Evolutionary conservation across 2,888 invertebrate species (phyloP).

Genomic region (Vesta saturnalis): DNA sequence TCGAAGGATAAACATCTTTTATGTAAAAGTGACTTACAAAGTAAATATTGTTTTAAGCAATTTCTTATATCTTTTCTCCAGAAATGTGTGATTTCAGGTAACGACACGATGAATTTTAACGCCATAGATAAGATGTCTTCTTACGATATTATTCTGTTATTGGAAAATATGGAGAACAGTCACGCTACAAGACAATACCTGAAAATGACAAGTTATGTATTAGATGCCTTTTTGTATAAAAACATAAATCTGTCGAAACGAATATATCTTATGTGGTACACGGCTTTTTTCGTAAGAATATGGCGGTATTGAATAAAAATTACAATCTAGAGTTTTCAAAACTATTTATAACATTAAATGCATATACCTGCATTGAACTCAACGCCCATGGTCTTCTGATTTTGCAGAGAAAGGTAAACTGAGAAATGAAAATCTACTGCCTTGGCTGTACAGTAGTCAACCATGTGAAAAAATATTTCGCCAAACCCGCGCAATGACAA

Average conservation of each 20-base stretch:
- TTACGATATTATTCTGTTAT: slow-evolving; percentile 1
- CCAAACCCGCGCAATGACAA: not conserved
- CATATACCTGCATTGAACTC: slow-evolving; percentile 33
- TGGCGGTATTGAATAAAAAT: slow-evolving; percentile 27
- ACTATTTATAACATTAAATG: slow-evolving; percentile 23
- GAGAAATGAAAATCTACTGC: not conserved
- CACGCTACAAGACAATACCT: not conserved
- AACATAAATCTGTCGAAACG: not conserved
- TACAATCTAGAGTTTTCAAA: slow-evolving; percentile 9
- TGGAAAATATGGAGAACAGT: not conserved
- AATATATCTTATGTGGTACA: slow-evolving; percentile 21
- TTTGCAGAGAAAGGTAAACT: slow-evolving; percentile 10
- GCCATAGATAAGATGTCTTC: slow-evolving; percentile 18
- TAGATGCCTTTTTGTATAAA: slow-evolving; percentile 9
- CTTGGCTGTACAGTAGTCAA: not conserved
- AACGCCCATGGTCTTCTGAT: slow-evolving; percentile 30
- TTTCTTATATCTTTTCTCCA: not conserved
- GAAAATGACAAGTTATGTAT: not conserved
- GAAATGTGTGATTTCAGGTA: not conserved
- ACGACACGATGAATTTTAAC: slow-evolving; percentile 29
- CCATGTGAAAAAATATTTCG: not conserved
- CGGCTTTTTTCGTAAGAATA: slow-evolving; percentile 28
- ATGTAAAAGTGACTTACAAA: not conserved
- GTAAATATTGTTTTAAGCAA: slow-evolving; percentile 3
- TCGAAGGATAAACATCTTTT: slow-evolving; percentile 17